phyloP scores from a whole-genome alignment of 2,888 invertebrate species.

The Ophion slaviceki region DNA sequence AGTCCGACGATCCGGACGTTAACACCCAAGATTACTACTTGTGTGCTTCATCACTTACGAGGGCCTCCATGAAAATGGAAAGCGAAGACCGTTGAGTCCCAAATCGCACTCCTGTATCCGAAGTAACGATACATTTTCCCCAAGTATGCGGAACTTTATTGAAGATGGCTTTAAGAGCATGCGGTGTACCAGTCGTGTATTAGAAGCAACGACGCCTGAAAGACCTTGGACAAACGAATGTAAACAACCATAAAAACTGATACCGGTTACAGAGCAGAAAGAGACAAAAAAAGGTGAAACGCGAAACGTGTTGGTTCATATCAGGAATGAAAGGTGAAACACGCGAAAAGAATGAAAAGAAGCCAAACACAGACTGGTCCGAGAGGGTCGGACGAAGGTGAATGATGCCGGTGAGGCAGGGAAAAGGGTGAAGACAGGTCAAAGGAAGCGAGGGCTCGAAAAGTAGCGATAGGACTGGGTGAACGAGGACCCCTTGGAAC shows the following conservation, averaged over 20 bases:
- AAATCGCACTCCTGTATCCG: conserved; percentile 17
- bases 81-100: neutral
- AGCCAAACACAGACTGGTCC: conserved; percentile 22
- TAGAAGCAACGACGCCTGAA: conserved; percentile 47
- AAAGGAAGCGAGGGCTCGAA: conserved; percentile 13
- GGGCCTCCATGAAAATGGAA: conserved; percentile 8
- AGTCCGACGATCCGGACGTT: neutral
- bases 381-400: conserved; percentile 7
- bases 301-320: conserved; percentile 41
- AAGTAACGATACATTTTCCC: neutral
- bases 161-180: conserved; percentile 34
- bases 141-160: conserved; percentile 23
- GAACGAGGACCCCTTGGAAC: conserved; percentile 52
- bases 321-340: conserved; percentile 30
- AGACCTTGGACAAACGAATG: conserved; percentile 49
- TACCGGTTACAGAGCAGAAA: conserved; percentile 26
- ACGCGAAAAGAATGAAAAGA: conserved; percentile 37
- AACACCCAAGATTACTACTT: neutral
- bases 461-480: conserved; percentile 35
- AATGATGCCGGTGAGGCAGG: conserved; percentile 1
- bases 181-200: conserved; percentile 35
- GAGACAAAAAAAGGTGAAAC: conserved; percentile 15
- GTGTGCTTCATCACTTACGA: neutral
- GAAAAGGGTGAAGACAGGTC: conserved; percentile 6
- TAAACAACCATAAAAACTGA: conserved; percentile 60